Percentiles rank a stretch among this genome's conserved stretches.
These are phyloP conservation scores for Poecilia picta DNA, from an alignment of 2,797 vertebrate species.

Conservation along the genomic window DNA sequence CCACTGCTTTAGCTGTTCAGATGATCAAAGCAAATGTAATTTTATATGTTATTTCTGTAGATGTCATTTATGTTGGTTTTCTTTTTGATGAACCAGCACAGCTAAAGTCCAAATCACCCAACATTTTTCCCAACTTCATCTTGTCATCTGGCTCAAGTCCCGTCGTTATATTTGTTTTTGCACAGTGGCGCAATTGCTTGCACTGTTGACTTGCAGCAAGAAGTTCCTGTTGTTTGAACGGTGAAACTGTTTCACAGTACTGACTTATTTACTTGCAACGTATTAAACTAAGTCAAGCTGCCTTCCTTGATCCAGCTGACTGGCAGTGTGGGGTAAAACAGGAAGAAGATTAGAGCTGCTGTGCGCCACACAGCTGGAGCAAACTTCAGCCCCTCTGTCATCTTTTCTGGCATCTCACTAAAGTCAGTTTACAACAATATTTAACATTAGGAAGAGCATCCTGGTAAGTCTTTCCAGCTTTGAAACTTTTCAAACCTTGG, in stretches of 20 bases:
- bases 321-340: background rate
- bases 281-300: background rate
- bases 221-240: background rate
- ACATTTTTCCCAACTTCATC: background rate
- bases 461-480: background rate
- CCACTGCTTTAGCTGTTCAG: conserved; percentile 56
- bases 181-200: background rate
- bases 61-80: conserved; percentile 21
- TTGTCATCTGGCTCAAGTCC: conserved; percentile 42
- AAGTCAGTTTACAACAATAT: background rate
- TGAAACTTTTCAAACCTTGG: background rate
- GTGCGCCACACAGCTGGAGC: background rate
- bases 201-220: background rate
- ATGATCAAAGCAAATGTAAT: conserved; percentile 46
- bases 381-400: background rate
- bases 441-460: background rate
- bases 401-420: background rate
- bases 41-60: conserved; percentile 29
- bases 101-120: conserved; percentile 15
- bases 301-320: background rate
- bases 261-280: background rate
- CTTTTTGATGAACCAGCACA: conserved; percentile 38
- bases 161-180: background rate
- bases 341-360: background rate
- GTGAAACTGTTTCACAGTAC: too few relatives aligned